Evolutionary conservation across 2,888 invertebrate genomes (phyloP).

Genomic region (Podabrus alpinus): DNA sequence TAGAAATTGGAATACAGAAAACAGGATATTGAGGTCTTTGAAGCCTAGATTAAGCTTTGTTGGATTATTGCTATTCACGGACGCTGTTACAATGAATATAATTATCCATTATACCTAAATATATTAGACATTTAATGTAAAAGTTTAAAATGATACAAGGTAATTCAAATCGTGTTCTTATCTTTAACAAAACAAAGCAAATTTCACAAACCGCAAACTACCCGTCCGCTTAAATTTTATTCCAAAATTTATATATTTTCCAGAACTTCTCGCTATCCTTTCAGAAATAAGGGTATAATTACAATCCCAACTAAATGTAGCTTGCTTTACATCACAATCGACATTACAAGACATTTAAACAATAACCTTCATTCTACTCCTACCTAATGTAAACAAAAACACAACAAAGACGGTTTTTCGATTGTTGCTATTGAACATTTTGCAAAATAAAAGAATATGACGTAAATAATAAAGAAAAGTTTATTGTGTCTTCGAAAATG

Average conservation of each 20-base stretch:
- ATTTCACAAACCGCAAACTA: neutral
- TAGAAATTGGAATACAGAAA: conserved; percentile 46
- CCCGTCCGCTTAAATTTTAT: neutral
- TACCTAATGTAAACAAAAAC: conserved; percentile 53
- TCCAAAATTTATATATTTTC: conserved; percentile 17
- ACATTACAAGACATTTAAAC: conserved; percentile 52
- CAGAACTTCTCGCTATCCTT: neutral
- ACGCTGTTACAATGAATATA: conserved; percentile 31
- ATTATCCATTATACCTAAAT: conserved; percentile 26
- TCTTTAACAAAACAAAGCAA: conserved; percentile 21
- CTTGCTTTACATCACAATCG: conserved; percentile 51
- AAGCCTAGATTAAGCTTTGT: conserved; percentile 37
- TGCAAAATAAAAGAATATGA: conserved; percentile 51
- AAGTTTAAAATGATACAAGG: conserved; percentile 12
- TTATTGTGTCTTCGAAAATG: conserved; percentile 50
- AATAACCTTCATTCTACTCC: conserved; percentile 49
- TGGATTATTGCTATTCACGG: conserved; percentile 28
- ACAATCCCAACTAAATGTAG: neutral
- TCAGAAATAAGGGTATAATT: neutral
- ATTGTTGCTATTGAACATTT: conserved; percentile 53
- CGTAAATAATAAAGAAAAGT: conserved; percentile 49
- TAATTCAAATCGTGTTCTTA: conserved; percentile 9
- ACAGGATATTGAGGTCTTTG: conserved; percentile 45
- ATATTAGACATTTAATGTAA: conserved; percentile 10
- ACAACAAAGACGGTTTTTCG: conserved; percentile 52